These are phyloP conservation scores for Falco rusticolus DNA, from an alignment of 2,797 vertebrate species.

Conservation along the genomic window DNA sequence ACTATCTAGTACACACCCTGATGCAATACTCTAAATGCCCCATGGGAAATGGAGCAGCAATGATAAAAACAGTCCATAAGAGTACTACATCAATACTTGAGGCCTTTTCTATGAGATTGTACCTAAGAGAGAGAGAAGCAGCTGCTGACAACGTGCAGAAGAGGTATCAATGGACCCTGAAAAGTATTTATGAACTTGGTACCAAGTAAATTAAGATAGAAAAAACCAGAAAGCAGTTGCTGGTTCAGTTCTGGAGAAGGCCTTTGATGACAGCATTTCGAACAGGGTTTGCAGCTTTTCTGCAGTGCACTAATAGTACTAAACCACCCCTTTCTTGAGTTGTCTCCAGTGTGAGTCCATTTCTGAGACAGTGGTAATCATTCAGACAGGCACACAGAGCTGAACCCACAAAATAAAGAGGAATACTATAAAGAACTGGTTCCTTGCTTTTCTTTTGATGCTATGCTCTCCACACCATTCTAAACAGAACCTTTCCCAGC, in stretches of 20 bases:
- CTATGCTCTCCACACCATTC: not conserved
- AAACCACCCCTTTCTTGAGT: not conserved
- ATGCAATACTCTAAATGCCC: not conserved
- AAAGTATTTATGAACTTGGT: not conserved
- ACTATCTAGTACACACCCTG: not conserved
- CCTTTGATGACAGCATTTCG: not conserved
- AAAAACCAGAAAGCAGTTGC: not conserved
- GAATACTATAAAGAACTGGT: not conserved
- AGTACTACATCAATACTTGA: not conserved
- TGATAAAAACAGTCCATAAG: not conserved
- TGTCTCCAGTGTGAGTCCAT: not conserved
- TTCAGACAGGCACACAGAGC: not conserved
- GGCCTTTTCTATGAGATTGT: not conserved
- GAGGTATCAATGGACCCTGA: not conserved
- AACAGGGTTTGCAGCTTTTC: not conserved
- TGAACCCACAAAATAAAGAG: not conserved
- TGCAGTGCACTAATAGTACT: not conserved
- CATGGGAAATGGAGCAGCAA: not conserved
- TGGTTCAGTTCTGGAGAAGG: not conserved
- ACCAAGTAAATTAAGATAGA: not conserved
- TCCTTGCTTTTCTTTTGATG: not conserved
- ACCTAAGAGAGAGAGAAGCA: not conserved
- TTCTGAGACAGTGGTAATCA: not conserved
- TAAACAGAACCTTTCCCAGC: not conserved
- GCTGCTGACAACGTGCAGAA: not conserved